phyloP scores from a whole-genome alignment of 2,113 vertebrate species.

The Ariopsis seemanni region DNA sequence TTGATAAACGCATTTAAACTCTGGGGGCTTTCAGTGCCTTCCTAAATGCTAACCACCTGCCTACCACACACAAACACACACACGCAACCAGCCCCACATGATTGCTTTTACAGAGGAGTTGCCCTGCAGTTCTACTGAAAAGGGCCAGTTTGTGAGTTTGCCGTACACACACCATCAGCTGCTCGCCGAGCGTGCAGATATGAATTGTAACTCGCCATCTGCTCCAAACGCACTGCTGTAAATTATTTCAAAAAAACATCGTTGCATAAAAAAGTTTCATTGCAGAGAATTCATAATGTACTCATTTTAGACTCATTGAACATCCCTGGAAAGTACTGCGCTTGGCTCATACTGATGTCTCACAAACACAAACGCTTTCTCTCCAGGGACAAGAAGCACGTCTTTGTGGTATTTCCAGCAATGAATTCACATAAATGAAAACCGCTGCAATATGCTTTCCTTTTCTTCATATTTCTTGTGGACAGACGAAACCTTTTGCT shows the following conservation, averaged over 20 bases:
- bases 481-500: conserved; percentile 22
- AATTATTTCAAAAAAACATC: conserved; percentile 1
- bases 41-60: conserved; percentile 50
- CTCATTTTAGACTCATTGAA: not conserved
- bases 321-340: not conserved
- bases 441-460: not conserved
- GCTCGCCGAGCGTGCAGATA: not conserved
- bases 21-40: conserved; percentile 38
- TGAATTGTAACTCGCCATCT: conserved; percentile 16
- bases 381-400: conserved; percentile 28
- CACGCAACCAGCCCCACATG: not conserved
- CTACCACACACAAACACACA: conserved; percentile 10
- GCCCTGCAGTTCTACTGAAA: conserved; percentile 37
- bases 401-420: conserved; percentile 27
- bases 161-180: not conserved
- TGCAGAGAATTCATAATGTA: not conserved
- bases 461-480: not conserved
- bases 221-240: not conserved
- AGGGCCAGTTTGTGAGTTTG: not conserved
- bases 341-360: not conserved
- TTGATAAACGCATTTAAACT: conserved; percentile 54
- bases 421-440: conserved; percentile 10
- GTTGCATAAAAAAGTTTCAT: not conserved
- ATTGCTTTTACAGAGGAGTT: conserved; percentile 36
- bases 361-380: not conserved